Percentiles rank a stretch among this genome's conserved stretches.
Evolutionary conservation across 2,888 invertebrate species (phyloP).

Genomic region (Ceraclea dissimilis): DNA sequence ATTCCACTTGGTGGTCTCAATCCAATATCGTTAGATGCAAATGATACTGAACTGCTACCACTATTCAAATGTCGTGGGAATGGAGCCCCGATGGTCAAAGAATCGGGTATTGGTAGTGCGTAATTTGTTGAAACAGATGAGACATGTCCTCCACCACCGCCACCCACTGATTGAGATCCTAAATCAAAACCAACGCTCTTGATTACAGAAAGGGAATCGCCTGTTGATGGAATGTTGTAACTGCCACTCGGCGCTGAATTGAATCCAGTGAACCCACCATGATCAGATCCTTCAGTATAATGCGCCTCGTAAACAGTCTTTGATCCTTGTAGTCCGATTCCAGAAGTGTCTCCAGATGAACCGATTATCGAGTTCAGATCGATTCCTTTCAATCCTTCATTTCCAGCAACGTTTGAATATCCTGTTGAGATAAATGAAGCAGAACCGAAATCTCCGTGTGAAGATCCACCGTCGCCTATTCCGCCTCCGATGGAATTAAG

Average conservation of each 20-base stretch:
- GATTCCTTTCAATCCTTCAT: constrained; percentile 25
- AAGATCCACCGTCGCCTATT: neutral
- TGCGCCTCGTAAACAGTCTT: constrained; percentile 47
- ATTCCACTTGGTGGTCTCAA: constrained; percentile 53
- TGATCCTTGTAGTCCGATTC: constrained; percentile 25
- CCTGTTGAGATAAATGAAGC: constrained; percentile 20
- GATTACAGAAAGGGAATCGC: constrained; percentile 29
- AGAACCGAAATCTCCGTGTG: constrained; percentile 1
- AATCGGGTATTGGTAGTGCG: constrained; percentile 41
- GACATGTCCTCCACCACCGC: constrained; percentile 1
- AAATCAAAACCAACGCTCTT: constrained; percentile 39
- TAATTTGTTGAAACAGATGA: constrained; percentile 33
- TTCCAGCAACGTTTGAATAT: constrained; percentile 24
- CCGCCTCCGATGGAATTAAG: neutral
- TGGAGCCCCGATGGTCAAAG: constrained; percentile 30
- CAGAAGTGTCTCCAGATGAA: constrained; percentile 18
- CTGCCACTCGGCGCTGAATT: constrained; percentile 15
- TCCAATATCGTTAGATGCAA: constrained; percentile 31
- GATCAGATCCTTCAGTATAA: constrained; percentile 37
- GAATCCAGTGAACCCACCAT: constrained; percentile 29
- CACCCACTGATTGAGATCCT: constrained; percentile 2
- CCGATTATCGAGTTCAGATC: constrained; percentile 27
- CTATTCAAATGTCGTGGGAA: constrained; percentile 39
- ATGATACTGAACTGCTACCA: constrained; percentile 24
- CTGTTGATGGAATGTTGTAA: constrained; percentile 24